These are phyloP conservation scores for Peromyscus nudipes DNA, from an alignment of 2,797 vertebrate species.

Conservation along the genomic window DNA sequence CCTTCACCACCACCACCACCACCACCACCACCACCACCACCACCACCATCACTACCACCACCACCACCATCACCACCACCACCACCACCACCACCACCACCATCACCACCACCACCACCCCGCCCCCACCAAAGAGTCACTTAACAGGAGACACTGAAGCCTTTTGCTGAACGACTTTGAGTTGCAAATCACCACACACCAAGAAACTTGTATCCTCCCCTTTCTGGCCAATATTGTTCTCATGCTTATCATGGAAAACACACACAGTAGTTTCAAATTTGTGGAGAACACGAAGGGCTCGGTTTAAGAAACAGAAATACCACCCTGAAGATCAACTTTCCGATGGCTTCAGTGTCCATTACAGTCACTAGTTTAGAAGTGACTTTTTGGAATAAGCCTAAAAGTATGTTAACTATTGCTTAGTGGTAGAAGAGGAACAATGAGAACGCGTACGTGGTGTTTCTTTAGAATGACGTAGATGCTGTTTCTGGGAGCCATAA, in stretches of 20 bases:
- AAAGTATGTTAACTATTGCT: constrained; percentile 69
- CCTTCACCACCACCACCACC: too few species aligned
- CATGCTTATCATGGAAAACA: not conserved
- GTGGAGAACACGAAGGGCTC: not conserved
- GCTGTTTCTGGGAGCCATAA: constrained; percentile 59
- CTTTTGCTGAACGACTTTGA: not conserved
- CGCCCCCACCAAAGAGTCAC: not conserved
- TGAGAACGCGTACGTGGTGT: constrained; percentile 3
- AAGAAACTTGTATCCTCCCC: not conserved
- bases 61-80: too few species aligned
- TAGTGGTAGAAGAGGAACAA: constrained; percentile 66
- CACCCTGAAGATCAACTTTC: not conserved
- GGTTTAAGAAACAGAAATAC: not conserved
- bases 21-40: too few species aligned
- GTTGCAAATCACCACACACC: not conserved
- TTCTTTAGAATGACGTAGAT: constrained; percentile 60
- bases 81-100: too few species aligned
- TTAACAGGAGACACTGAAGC: not conserved
- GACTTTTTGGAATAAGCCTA: constrained; percentile 49
- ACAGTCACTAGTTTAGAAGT: constrained; percentile 36
- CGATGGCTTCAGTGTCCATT: constrained; percentile 2
- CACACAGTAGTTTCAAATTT: not conserved
- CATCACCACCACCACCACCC: too few species aligned
- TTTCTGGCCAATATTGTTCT: constrained; percentile 19
- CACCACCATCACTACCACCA: too few species aligned